Conservation (phyloP, 2,888 invertebrate species). For the Saturnia japonica region DNA sequence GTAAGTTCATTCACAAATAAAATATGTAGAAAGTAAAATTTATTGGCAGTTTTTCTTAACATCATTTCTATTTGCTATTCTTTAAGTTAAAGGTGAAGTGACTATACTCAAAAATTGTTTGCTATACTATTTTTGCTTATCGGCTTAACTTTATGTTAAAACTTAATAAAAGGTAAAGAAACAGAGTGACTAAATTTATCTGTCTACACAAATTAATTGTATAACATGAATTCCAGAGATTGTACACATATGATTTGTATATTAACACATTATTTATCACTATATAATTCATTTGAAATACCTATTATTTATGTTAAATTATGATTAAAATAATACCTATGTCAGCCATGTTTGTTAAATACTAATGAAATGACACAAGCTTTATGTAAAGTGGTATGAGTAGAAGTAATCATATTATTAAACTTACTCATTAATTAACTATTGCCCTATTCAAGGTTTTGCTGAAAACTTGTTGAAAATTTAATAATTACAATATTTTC, state of each 20-base stretch:
- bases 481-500: neutral
- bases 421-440: neutral
- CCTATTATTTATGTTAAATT: no score
- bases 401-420: neutral
- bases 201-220: neutral
- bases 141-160: no score
- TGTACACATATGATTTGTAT: neutral
- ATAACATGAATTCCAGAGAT: neutral
- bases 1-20: conserved; percentile 59
- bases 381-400: neutral
- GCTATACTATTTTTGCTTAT: no score
- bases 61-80: neutral
- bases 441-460: neutral
- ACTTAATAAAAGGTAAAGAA: no score
- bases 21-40: neutral
- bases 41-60: neutral
- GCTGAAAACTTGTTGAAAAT: neutral
- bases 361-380: neutral
- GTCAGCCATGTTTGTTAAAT: neutral
- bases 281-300: no score
- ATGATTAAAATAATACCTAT: no score
- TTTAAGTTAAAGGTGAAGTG: no score
- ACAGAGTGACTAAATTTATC: neutral
- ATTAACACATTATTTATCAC: no score
- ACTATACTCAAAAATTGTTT: no score